These are phyloP conservation scores for Aleiodes testaceus DNA, from an alignment of 2,888 invertebrate genomes.

Conservation along the genomic window DNA sequence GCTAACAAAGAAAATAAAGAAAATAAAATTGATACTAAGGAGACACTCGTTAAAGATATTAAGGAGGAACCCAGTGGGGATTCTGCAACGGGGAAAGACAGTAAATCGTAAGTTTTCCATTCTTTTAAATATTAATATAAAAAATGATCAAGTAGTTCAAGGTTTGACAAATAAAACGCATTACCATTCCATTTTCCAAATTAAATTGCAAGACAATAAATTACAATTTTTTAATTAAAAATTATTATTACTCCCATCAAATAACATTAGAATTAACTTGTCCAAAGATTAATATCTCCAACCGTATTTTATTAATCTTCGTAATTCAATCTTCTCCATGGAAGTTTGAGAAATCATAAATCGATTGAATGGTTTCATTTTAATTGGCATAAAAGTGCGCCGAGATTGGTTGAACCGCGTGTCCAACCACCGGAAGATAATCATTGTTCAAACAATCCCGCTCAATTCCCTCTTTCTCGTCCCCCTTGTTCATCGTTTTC, in stretches of 20 bases:
- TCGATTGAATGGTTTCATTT: conserved; percentile 47
- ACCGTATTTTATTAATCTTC: not conserved
- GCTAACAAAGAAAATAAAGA: conserved; percentile 78
- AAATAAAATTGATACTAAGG: conserved; percentile 76
- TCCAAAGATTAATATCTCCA: not conserved
- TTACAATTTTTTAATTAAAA: no score
- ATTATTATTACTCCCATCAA: no score
- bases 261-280: not conserved
- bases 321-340: conserved; percentile 21
- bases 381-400: conserved; percentile 56
- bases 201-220: no score
- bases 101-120: conserved; percentile 62
- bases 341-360: conserved; percentile 31
- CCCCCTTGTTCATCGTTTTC: conserved; percentile 41
- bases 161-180: no score
- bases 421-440: conserved; percentile 60
- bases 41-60: conserved; percentile 65
- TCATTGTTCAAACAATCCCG: conserved; percentile 60
- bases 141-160: no score
- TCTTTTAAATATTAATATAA: no score
- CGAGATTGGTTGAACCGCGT: conserved; percentile 60
- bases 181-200: no score
- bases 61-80: conserved; percentile 66
- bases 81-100: conserved; percentile 59
- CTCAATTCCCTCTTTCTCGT: conserved; percentile 44